phyloP scores from a whole-genome alignment of 2,888 invertebrate species.

The Loripinus fragilis region DNA sequence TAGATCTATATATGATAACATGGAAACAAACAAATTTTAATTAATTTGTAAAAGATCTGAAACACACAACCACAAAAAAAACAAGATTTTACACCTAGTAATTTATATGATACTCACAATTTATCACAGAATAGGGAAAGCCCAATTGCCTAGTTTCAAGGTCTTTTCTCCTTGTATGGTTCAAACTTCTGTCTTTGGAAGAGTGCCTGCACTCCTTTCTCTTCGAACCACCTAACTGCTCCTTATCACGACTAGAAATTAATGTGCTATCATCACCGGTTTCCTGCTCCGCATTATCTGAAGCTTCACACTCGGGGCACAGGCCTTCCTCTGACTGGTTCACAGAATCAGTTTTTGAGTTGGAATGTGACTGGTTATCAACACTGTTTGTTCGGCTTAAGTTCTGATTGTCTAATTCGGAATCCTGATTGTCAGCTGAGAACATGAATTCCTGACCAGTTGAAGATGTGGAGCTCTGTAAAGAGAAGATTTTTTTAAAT shows the following conservation, averaged over 20 bases:
- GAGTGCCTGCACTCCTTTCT: not conserved
- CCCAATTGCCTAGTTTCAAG: conserved; percentile 37
- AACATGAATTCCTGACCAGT: conserved; percentile 12
- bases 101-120: conserved; percentile 60
- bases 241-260: conserved; percentile 37
- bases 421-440: conserved; percentile 5
- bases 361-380: conserved; percentile 43
- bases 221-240: not conserved
- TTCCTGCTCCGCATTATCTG: conserved; percentile 3
- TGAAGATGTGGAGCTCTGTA: conserved; percentile 7
- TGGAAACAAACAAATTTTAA: too few relatives aligned
- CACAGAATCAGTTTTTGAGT: conserved; percentile 55
- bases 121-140: conserved; percentile 58
- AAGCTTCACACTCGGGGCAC: conserved; percentile 55
- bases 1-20: too few relatives aligned
- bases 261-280: conserved; percentile 29
- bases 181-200: not conserved
- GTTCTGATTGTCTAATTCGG: conserved; percentile 11
- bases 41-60: too few relatives aligned
- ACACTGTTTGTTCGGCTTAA: conserved; percentile 16
- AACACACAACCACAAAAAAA: too few relatives aligned
- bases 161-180: conserved; percentile 31
- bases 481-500: not conserved
- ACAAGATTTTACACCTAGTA: too few relatives aligned
- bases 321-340: conserved; percentile 59